A percentile compares a stretch with the other conserved stretches of the same genome.
These are phyloP conservation scores for Danionella cerebrum DNA, from an alignment of 2,113 vertebrate genomes.

Conservation along the genomic window DNA sequence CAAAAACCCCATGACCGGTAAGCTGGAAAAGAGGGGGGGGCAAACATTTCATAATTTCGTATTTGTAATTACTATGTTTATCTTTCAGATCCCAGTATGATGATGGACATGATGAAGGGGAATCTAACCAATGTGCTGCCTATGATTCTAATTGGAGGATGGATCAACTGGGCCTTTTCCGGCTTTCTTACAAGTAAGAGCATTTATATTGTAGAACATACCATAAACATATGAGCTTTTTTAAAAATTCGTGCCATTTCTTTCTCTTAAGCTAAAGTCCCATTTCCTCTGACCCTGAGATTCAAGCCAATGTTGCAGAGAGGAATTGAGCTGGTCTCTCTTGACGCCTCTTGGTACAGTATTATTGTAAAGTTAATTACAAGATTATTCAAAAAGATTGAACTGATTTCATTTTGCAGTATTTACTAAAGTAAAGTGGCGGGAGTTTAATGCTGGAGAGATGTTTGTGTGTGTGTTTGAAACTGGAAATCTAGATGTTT, in stretches of 20 bases:
- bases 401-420: no score
- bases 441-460: no score
- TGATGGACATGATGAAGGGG: constrained; percentile 80
- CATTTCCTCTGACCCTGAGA: constrained; percentile 69
- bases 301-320: constrained; percentile 80
- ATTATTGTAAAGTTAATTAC: no score
- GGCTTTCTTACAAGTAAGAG: constrained; percentile 76
- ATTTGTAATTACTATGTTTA: not conserved
- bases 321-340: constrained; percentile 71
- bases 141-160: constrained; percentile 78
- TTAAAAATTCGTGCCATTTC: not conserved
- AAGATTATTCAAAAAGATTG: no score
- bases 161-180: constrained; percentile 83
- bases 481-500: no score
- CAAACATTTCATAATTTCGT: no score
- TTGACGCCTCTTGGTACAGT: constrained; percentile 72
- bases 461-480: no score
- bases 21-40: no score
- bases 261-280: constrained; percentile 63
- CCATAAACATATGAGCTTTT: not conserved
- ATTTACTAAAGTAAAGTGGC: no score
- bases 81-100: constrained; percentile 67
- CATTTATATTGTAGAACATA: not conserved
- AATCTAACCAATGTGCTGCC: constrained; percentile 76
- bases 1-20: constrained; percentile 77